Base-by-base conservation (phyloP, 1,140 invertebrate species). In the Heliothis virescens region DNA sequence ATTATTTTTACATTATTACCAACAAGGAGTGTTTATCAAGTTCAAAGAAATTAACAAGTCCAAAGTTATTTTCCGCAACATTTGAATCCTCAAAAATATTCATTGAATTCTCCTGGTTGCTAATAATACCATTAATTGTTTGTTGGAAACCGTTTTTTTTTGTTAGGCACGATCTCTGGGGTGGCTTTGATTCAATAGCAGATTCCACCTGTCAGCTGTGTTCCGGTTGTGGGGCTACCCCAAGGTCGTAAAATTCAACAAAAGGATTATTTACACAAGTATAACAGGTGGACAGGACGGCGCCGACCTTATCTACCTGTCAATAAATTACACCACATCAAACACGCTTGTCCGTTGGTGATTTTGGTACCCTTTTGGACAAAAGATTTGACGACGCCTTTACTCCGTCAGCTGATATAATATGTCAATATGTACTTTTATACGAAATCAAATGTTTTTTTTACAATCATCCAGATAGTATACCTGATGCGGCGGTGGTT, bases 401-500 rank as follows among this genome's bases (percentile, higher is more conserved):
- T 18, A 9, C 16, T 57, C 1, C 4, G 55, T 21, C 16, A 57
- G 9, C 18, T 41, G 34, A 41, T 41, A 26, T 1, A 26, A 26
- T 26, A 41, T 41, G 34, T 41, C 34, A 41, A 7, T 41, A n/a
- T n/a, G n/a, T n/a, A 9, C 34, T 41, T 41, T 41, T 41, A 5
- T 34, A 34, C 3, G 34, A 41, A 41, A 9, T 5, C 15, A n/a
- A 41, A 1, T n/a, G n/a, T n/a, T n/a, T 18, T 26, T 60, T 16
- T 9, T 65, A 12, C 10, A 11, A 41, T 18, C 53, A 18, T 55
- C 53, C 11, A 57, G 16, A 55, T 67, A 84, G 10, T 15, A 72
- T 87, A 94, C 92, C 90, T 94, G 87, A 82, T 88, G 92, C 55
- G 87, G 90, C 41, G 87, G 87, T 53, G 91, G 91, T 71, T 92